A percentile compares a stretch with the other conserved stretches of the same genome.
phyloP scores from a whole-genome alignment of 1,140 invertebrate genomes.

The Polypedilum pembai region DNA sequence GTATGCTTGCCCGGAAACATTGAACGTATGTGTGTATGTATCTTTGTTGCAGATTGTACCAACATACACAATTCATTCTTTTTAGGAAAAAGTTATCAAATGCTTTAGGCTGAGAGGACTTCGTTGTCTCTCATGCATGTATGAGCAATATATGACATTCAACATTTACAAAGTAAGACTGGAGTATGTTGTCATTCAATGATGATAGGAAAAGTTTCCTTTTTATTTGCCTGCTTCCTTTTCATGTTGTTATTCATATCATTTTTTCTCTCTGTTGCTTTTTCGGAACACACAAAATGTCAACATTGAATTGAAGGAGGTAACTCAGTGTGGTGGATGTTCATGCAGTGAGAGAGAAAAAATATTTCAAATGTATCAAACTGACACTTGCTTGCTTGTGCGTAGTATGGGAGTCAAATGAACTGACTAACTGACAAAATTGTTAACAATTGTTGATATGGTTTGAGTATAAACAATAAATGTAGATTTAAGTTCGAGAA shows the following conservation, averaged over 20 bases:
- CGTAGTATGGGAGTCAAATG: neutral
- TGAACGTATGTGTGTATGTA: neutral
- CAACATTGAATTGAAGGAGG: neutral
- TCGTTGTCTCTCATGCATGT: neutral
- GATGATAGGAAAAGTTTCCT: neutral
- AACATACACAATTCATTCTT: neutral
- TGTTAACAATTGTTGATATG: slow-evolving; percentile 17
- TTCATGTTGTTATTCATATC: neutral
- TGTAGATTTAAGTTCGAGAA: neutral
- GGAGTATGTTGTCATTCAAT: slow-evolving; percentile 9
- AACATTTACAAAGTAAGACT: neutral
- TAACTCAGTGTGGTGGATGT: neutral
- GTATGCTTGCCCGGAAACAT: slow-evolving; percentile 9
- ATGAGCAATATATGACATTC: too few species aligned
- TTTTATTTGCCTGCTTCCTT: slow-evolving; percentile 2
- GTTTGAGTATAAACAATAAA: slow-evolving; percentile 5
- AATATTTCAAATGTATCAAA: slow-evolving; percentile 19
- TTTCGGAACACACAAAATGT: slow-evolving; percentile 3
- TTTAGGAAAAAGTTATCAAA: neutral
- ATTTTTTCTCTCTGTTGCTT: slow-evolving; percentile 5
- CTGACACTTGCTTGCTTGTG: neutral
- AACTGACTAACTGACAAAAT: neutral
- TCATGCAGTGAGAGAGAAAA: neutral
- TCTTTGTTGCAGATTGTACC: neutral
- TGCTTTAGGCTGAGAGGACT: neutral